Evolutionary conservation across 1,140 invertebrate species (phyloP).

Genomic region (Macrocentrus cingulum): DNA sequence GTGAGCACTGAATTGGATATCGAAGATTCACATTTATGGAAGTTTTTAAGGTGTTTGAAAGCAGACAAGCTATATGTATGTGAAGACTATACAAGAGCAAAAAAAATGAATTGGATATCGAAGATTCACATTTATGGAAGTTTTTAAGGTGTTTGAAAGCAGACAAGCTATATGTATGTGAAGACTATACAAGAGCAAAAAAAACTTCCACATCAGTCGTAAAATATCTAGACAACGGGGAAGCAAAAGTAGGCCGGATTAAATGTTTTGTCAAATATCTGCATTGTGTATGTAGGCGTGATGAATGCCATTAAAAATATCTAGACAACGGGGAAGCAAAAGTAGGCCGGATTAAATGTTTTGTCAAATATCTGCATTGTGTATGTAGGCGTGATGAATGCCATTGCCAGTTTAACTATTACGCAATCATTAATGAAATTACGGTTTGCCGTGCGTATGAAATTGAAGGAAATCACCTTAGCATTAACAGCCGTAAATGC

Average conservation of each 20-base stretch:
- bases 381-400: not conserved
- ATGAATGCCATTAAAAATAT: too few relatives aligned
- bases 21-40: not conserved
- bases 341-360: too few relatives aligned
- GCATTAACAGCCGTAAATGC: not conserved
- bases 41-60: conserved; percentile 13
- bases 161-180: not conserved
- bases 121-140: not conserved
- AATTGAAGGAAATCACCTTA: not conserved
- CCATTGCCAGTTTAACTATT: conserved; percentile 1
- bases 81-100: not conserved
- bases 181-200: not conserved
- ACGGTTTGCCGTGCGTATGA: not conserved
- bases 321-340: too few relatives aligned
- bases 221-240: conserved; percentile 1
- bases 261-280: conserved; percentile 7
- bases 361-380: too few relatives aligned
- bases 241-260: not conserved
- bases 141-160: conserved; percentile 11
- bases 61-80: not conserved
- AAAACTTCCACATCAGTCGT: not conserved
- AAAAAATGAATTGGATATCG: not conserved
- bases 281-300: not conserved
- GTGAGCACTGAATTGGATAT: not conserved
- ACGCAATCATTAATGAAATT: not conserved